phyloP scores from a whole-genome alignment of 2,888 invertebrate genomes.

The Lepidochrysops patricia region DNA sequence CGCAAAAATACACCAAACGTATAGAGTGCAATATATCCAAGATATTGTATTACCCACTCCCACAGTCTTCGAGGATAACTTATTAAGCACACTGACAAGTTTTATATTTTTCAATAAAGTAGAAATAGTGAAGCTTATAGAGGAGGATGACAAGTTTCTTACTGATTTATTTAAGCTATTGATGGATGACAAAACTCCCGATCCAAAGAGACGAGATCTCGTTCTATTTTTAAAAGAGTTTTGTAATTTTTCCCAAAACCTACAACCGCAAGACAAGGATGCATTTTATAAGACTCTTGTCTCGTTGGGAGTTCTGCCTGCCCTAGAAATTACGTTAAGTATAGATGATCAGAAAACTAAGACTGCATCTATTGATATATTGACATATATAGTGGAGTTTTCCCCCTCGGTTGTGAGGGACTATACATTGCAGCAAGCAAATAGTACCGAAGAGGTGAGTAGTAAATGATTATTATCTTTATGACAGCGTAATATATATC shows the following conservation, averaged over 20 bases:
- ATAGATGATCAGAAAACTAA: constrained; percentile 96
- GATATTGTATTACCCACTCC: constrained; percentile 99
- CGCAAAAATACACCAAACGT: constrained; percentile 99
- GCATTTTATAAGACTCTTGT: constrained; percentile 96
- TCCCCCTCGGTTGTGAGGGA: constrained; percentile 98
- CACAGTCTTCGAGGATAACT: constrained; percentile 99
- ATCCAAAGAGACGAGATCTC: constrained; percentile 91
- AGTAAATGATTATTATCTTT: no score
- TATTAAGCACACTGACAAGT: constrained; percentile 96
- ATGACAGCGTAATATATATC: no score
- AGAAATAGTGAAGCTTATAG: constrained; percentile 97
- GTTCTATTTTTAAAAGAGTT: constrained; percentile 98
- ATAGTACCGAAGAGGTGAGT: constrained; percentile 88
- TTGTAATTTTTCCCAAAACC: constrained; percentile 98
- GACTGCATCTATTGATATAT: constrained; percentile 97
- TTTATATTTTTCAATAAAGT: constrained; percentile 99
- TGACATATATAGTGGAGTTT: constrained; percentile 98
- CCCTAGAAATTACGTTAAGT: constrained; percentile 91
- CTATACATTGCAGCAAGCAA: constrained; percentile 94
- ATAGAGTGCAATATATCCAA: constrained; percentile 98
- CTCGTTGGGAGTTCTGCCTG: constrained; percentile 89
- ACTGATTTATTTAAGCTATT: constrained; percentile 95
- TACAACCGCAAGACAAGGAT: constrained; percentile 97
- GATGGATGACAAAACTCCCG: constrained; percentile 89
- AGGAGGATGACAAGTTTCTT: constrained; percentile 98